Base-by-base conservation (phyloP, 1,140 invertebrate genomes). In the Halictus rubicundus region DNA sequence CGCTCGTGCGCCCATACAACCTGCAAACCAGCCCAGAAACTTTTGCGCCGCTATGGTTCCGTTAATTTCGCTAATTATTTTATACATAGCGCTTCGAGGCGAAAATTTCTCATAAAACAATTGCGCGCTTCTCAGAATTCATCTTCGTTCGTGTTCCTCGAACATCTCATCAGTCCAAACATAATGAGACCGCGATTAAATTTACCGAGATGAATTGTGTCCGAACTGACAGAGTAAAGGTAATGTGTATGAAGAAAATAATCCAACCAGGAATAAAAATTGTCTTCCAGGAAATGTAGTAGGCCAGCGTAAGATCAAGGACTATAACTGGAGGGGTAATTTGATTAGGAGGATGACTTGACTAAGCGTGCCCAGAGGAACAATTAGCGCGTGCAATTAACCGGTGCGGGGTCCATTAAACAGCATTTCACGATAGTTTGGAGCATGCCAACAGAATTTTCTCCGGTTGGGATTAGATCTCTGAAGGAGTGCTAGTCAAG, bases 301-400 rank as follows among this genome's bases (percentile, higher is more conserved):
- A 5, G n/a, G 14, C 3, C 8, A 7, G n/a, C n/a, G 23, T 10
- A 8, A 19, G 21, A 39, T 68, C 74, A 37, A 42, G 37, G 12
- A 16, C 16, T 12, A 54, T 5, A 6, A 16, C 0, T 4, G 5
- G 1, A 27, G 39, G 19, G 39, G 19, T 21, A 57, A 54, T 39
- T 68, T 49, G 39, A 76, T 32, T 76, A 60, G 23, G 57, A 76
- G 52, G 49, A 32, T n/a, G 37, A 10, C 39, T 25, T 19, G 32
- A 25, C 9, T 21, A 6, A n/a, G 25, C n/a, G 9, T 21, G 16
- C 8, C n/a, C 0, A 16, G 9, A 57, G n/a, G 14, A 49, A 78
- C 42, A 78, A 78, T 78, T 72, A 78, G 27, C 27, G 60, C 68
- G 68, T 64, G 32, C 68, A 78, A 78, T 78, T 78, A 78, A 32